Conservation (phyloP, 2,797 vertebrate genomes). For the Betta splendens region DNA sequence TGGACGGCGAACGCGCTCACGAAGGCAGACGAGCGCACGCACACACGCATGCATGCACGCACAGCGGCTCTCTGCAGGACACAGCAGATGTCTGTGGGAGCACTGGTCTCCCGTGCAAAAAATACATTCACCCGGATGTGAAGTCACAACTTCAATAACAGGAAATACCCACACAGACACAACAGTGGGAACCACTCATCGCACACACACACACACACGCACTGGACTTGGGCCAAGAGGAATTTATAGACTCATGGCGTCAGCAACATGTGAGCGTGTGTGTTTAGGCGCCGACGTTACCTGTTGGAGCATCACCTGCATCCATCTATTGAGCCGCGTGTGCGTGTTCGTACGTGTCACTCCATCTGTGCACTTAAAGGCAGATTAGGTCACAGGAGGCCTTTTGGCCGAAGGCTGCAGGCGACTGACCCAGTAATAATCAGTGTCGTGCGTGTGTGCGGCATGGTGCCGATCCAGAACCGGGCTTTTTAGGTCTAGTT, state of each 20-base stretch:
- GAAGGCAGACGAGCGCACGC: constrained; percentile 52
- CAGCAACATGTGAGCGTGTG: constrained; percentile 29
- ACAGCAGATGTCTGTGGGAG: constrained; percentile 78
- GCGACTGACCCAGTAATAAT: constrained; percentile 63
- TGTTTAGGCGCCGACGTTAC: constrained; percentile 22
- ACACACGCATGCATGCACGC: constrained; percentile 34
- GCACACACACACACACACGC: constrained; percentile 19
- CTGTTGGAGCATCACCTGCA: constrained; percentile 26
- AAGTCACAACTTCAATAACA: constrained; percentile 64
- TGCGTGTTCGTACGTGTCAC: constrained; percentile 47
- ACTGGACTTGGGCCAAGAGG: constrained; percentile 30
- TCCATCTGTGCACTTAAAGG: constrained; percentile 60
- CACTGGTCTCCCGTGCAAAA: constrained; percentile 63
- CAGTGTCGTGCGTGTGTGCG: constrained; percentile 8
- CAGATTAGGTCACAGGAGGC: constrained; percentile 66
- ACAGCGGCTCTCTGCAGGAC: constrained; percentile 44
- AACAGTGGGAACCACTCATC: constrained; percentile 42
- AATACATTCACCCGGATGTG: constrained; percentile 66
- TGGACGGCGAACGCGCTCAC: constrained; percentile 62
- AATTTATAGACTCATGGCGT: constrained; percentile 42
- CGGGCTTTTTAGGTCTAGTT: too few species aligned
- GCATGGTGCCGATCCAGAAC: too few species aligned
- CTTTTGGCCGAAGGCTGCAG: constrained; percentile 52
- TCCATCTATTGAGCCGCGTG: constrained; percentile 33
- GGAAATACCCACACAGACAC: constrained; percentile 60